Evolutionary conservation across 2,888 invertebrate species (phyloP), one percentile per base, ranked within the genome.

Genomic region (Branchellion lobata): DNA sequence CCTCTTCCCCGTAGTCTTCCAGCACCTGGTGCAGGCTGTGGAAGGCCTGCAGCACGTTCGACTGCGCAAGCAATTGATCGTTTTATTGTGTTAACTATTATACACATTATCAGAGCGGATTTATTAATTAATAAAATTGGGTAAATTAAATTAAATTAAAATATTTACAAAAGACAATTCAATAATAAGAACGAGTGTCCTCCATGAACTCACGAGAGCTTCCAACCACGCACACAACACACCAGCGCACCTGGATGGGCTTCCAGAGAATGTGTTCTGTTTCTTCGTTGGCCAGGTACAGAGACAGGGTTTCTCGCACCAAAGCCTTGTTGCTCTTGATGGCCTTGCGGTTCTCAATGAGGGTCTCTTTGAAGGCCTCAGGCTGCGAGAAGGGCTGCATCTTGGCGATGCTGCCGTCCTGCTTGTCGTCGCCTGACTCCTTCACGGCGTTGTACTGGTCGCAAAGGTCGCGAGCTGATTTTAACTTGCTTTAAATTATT

Each of bases 261-360:
- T 95, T 91, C 85, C 98, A 96, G 14, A 99, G 90, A 85, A 99
- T 97, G 84, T 95, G 94, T 87, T 99, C 98, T 0, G 98, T 98
- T 87, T 99, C 98, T 83, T 93, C 91, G 87, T 97, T 98, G 21
- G 97, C 94, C 78, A 99, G 90, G 87, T 99, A 99, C 0, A 99
- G 90, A 83, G 94, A 92, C 95, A 98, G 95, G 21, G 94, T 93
- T 2, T 93, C 90, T n/a, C n/a, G 5, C 61, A 57, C 61, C 61
- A 57, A 18, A 5, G 21, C 24, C n/a, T 57, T 57, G 14, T 57
- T 57, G 14, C 11, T 57, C 61, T 57, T 57, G 11, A 57, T 57
- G 11, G 5, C 40, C 40, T 40, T 57, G n/a, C 61, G 61, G 61
- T 57, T 57, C 24, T 57, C 61, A 5, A 57, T 57, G 61, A 57